Conservation (phyloP, 2,888 invertebrate species). For the Trichogramma dendrolimi region DNA sequence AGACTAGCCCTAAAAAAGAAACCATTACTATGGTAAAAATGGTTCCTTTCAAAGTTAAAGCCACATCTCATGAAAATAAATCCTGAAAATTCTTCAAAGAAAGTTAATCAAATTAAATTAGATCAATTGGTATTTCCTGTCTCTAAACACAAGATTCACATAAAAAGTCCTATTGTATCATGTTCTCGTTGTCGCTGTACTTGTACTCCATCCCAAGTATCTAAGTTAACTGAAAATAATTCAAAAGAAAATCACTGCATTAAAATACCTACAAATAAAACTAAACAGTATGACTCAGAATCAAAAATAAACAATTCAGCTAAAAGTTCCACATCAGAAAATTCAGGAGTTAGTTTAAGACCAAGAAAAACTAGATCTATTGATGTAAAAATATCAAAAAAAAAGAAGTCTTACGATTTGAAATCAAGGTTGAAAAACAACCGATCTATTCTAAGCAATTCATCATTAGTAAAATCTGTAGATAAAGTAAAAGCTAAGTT, state of each 20-base stretch:
- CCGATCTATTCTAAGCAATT: background rate
- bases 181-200: conserved; percentile 18
- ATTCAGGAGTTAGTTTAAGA: conserved; percentile 34
- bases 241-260: conserved; percentile 3
- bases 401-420: conserved; percentile 13
- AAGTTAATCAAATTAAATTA: conserved; percentile 7
- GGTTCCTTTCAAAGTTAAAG: conserved; percentile 43
- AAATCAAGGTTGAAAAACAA: conserved; percentile 20
- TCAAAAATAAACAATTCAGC: background rate
- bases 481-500: conserved; percentile 28
- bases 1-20: conserved; percentile 34
- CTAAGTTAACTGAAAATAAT: conserved; percentile 13
- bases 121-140: conserved; percentile 19
- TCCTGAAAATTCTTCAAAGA: conserved; percentile 2
- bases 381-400: conserved; percentile 31
- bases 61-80: conserved; percentile 39
- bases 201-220: conserved; percentile 9
- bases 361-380: conserved; percentile 38
- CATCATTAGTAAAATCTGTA: conserved; percentile 11
- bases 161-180: conserved; percentile 7
- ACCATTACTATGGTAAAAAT: conserved; percentile 47
- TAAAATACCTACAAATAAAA: background rate
- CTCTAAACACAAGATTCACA: conserved; percentile 12
- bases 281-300: conserved; percentile 3
- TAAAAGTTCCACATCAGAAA: conserved; percentile 7